Conservation (phyloP, 2,113 vertebrate species). For the Phaetusa simplex region DNA sequence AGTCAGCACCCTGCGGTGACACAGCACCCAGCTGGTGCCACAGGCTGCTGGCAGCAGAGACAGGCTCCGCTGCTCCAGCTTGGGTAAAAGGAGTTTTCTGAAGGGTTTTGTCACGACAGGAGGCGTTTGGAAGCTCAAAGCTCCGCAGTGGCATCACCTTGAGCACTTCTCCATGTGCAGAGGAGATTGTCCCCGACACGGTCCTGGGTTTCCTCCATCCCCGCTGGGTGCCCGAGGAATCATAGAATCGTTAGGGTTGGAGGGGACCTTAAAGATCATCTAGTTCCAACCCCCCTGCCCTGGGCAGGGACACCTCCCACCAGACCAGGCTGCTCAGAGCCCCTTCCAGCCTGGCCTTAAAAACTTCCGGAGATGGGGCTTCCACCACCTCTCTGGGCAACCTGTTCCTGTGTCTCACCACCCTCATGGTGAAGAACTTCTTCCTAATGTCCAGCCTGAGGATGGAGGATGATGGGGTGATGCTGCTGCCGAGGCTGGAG, state of each 20-base stretch:
- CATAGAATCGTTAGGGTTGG: too few species aligned
- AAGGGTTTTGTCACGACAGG: background rate
- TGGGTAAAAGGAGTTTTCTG: fast-evolving
- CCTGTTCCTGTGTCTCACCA: too few species aligned
- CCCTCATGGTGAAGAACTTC: too few species aligned
- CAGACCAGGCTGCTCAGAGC: too few species aligned
- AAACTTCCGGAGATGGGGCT: too few species aligned
- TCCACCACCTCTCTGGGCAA: too few species aligned
- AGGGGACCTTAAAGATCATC: too few species aligned
- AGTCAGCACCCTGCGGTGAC: background rate
- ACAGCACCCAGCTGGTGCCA: background rate
- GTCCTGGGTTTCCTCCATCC: background rate
- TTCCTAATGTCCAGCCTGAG: too few species aligned
- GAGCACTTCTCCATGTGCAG: background rate
- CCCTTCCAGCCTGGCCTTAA: too few species aligned
- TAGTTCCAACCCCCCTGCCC: too few species aligned
- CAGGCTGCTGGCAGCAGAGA: background rate
- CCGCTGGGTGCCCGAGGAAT: fast-evolving
- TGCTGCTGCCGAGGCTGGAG: background rate
- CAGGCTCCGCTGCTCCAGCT: background rate
- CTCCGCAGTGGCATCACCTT: fast-evolving
- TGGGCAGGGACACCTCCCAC: too few species aligned
- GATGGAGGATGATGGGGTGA: background rate
- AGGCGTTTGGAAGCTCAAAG: background rate
- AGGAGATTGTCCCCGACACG: fast-evolving